phyloP scores from a whole-genome alignment of 2,797 vertebrate species.

The Pseudochirops cupreus region DNA sequence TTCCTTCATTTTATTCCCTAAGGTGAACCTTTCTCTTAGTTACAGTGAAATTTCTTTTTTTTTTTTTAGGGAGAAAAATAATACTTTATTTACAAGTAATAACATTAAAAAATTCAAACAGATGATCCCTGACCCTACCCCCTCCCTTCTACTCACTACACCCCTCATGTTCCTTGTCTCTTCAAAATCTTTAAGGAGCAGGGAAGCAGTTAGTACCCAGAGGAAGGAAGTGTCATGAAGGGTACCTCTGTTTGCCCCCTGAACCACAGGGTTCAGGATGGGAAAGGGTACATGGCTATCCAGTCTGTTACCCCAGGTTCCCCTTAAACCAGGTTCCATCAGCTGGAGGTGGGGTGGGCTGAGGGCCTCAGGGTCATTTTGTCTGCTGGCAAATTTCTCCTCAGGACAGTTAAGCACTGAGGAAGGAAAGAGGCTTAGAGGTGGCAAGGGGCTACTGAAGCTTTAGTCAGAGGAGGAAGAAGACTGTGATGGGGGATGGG shows the following conservation, averaged over 20 bases:
- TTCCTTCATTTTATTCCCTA: background rate
- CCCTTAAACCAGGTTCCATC: background rate
- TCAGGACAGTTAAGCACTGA: background rate
- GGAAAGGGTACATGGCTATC: slow-evolving; percentile 15
- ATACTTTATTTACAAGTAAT: slow-evolving; percentile 84
- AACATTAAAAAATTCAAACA: slow-evolving; percentile 80
- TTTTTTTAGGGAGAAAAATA: slow-evolving; percentile 78
- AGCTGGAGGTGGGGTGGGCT: background rate
- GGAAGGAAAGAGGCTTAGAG: slow-evolving; percentile 63
- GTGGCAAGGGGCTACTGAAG: slow-evolving; percentile 4
- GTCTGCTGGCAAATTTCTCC: background rate
- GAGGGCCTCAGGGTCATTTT: background rate
- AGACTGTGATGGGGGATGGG: background rate
- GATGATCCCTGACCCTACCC: slow-evolving; percentile 68
- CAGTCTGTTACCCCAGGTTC: slow-evolving; percentile 3
- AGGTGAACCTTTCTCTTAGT: background rate
- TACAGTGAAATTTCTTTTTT: background rate
- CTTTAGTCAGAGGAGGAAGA: background rate
- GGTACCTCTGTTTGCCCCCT: background rate
- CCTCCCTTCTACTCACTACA: slow-evolving; percentile 63
- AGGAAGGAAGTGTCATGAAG: background rate
- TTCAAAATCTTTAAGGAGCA: background rate
- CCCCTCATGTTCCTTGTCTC: background rate
- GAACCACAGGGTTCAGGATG: background rate
- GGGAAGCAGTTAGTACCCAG: background rate